phyloP scores from a whole-genome alignment of 1,140 invertebrate genomes.

The Diprion similis region DNA sequence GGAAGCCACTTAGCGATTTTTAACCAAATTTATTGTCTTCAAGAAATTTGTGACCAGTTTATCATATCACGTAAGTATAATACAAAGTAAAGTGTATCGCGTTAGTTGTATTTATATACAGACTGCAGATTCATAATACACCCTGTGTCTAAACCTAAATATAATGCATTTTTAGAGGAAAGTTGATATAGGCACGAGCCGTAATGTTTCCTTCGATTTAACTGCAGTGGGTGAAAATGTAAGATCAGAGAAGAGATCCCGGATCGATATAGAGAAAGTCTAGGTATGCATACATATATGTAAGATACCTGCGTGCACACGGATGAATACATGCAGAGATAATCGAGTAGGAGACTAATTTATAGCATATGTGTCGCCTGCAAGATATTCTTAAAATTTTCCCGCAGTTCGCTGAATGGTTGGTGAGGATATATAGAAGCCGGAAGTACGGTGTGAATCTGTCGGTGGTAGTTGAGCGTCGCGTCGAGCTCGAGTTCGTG shows the following conservation, averaged over 20 bases:
- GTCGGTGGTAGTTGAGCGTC: constrained; percentile 14
- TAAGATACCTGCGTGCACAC: too few species aligned
- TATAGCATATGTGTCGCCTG: constrained; percentile 24
- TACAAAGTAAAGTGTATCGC: too few species aligned
- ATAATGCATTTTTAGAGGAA: background rate
- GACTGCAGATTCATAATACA: background rate
- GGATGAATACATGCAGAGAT: background rate
- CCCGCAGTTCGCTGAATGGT: constrained; percentile 9
- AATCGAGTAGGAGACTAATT: constrained; percentile 19
- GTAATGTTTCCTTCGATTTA: too few species aligned
- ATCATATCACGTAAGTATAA: too few species aligned
- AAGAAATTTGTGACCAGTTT: background rate
- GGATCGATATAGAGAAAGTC: too few species aligned
- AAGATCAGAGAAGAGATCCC: too few species aligned
- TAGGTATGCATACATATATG: too few species aligned
- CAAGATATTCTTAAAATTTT: constrained; percentile 30
- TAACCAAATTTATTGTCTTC: background rate
- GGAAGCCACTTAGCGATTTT: background rate
- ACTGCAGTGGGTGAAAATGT: too few species aligned
- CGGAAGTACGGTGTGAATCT: constrained; percentile 28
- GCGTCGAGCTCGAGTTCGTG: background rate
- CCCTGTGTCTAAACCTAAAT: background rate
- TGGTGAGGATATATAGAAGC: constrained; percentile 2
- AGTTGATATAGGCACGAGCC: background rate
- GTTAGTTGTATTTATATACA: too few species aligned